Conservation (phyloP, 2,888 invertebrate species). For the Caenorhabditis sp. region DNA sequence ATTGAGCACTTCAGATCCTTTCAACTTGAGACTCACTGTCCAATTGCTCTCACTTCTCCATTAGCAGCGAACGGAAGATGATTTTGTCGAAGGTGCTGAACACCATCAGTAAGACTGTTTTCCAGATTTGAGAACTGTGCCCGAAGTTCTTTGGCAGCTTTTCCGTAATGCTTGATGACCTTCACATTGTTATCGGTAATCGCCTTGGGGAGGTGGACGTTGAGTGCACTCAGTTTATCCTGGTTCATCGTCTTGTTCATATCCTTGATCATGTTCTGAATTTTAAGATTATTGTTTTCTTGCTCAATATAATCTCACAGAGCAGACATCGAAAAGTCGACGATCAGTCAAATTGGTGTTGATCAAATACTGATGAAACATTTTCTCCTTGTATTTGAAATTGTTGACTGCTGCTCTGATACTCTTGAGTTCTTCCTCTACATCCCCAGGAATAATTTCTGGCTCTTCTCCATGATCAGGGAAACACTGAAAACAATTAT, state of each 20-base stretch:
- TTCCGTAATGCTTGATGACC: neutral
- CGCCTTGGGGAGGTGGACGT: slow-evolving; percentile 7
- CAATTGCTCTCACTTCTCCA: neutral
- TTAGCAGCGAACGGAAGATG: neutral
- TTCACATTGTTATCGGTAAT: neutral
- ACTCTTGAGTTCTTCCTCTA: neutral
- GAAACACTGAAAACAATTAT: neutral
- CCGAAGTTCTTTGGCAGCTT: neutral
- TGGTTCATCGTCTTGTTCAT: slow-evolving; percentile 5
- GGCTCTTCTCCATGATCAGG: neutral
- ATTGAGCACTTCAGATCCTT: neutral
- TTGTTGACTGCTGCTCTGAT: neutral
- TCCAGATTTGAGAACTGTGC: neutral
- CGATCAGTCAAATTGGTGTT: neutral
- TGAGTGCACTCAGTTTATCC: neutral
- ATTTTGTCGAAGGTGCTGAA: neutral
- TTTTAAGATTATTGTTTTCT: neutral
- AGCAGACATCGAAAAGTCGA: neutral
- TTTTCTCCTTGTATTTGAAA: neutral
- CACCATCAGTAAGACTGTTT: neutral
- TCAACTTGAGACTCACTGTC: neutral
- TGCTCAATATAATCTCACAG: slow-evolving; percentile 1
- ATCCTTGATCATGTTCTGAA: slow-evolving; percentile 3
- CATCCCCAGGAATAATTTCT: neutral
- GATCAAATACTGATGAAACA: neutral